A percentile compares a stretch with the other conserved stretches of the same genome.
phyloP scores from a whole-genome alignment of 2,113 vertebrate species.

The Thamnaconus septentrionalis region DNA sequence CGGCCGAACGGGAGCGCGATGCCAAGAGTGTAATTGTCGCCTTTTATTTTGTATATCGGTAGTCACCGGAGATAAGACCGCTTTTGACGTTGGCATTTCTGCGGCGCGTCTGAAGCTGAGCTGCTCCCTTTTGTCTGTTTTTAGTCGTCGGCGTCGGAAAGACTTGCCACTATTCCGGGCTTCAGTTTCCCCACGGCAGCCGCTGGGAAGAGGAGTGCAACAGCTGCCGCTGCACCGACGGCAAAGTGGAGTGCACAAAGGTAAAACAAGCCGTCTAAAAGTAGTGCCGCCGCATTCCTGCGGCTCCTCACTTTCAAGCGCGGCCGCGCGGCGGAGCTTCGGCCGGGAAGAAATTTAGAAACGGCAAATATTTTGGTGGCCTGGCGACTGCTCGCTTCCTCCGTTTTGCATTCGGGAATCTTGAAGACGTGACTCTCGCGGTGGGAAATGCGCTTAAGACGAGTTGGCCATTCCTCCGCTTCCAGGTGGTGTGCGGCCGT shows the following conservation, averaged over 20 bases:
- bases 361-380: too few species aligned
- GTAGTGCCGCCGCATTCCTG: too few species aligned
- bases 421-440: too few species aligned
- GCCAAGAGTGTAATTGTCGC: slow-evolving; percentile 87
- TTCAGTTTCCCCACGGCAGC: slow-evolving; percentile 87
- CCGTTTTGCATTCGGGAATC: too few species aligned
- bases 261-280: slow-evolving; percentile 56
- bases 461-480: not conserved
- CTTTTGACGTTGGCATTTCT: too few species aligned
- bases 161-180: slow-evolving; percentile 84
- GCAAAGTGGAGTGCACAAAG: slow-evolving; percentile 89
- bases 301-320: too few species aligned
- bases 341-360: too few species aligned
- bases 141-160: slow-evolving; percentile 86
- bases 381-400: too few species aligned
- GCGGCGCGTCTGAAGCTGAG: not conserved
- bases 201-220: slow-evolving; percentile 94
- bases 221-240: slow-evolving; percentile 86
- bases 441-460: not conserved
- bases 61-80: too few species aligned
- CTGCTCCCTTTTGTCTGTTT: not conserved
- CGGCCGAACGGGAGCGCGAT: slow-evolving; percentile 84
- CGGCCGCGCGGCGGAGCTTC: too few species aligned
- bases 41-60: too few species aligned
- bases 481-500: slow-evolving; percentile 89